Base-by-base conservation (phyloP, 2,113 vertebrate species). In the Macrotus californicus region DNA sequence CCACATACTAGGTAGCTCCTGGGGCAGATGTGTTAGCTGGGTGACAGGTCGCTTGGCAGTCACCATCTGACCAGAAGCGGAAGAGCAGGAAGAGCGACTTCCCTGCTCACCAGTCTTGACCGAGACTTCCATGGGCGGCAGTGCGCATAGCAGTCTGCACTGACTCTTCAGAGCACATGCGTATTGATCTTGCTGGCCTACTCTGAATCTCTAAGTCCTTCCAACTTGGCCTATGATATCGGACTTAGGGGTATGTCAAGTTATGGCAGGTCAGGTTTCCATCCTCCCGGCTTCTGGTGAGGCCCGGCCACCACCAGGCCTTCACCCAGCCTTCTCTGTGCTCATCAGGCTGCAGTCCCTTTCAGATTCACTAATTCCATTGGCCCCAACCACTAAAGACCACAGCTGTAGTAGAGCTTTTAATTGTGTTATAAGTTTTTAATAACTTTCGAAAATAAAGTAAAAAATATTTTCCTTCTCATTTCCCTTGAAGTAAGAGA, bases 401-500 rank as follows among this genome's bases (percentile, higher is more conserved):
- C 34, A 76, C 61, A 92, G 43, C 31, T 16, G 19, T 69, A 34
- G 50, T 89, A 69, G 66, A 59, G 36, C 34, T 94, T 91, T 89
- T 89, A 69, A 72, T 91, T 81, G 36, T 87, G n/a, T 92, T 52
- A 13, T 46, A 88, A 52, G 22, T 91, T 15, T 48, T 81, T 89
- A 77, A 54, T 83, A 94, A 79, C 41, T 67, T 86, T 90, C 66
- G 14, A 41, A 92, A 96, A 82, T 94, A 43, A 76, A 29, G 7
- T 24, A 67, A 50, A 61, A 24, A 72, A 87, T 31, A 5, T 2
- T 81, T 73, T 79, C 11, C 6, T 79, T 41, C 26, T 85, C 4
- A 52, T 85, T n/a, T 95, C 12, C 22, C n/a, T n/a, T 80, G 67
- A 94, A 96, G 41, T 87, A 52, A 91, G 39, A 86, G 46, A 64